Percentiles rank a stretch among this genome's conserved stretches.
Conservation (phyloP, 2,888 invertebrate genomes). For the Helicoverpa assulta region DNA sequence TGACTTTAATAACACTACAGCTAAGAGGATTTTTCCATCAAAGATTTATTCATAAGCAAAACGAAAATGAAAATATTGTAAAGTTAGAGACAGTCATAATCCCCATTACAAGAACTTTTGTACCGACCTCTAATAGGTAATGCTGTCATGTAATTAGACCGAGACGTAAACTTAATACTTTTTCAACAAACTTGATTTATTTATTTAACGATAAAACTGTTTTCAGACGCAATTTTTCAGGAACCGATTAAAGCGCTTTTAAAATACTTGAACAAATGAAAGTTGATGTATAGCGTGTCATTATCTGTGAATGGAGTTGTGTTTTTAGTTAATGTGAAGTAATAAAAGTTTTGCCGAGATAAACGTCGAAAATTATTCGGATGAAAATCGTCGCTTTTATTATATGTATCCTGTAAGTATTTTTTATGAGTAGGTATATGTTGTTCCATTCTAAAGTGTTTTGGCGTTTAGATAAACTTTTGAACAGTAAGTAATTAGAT, state of each 20-base stretch:
- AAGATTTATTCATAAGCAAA: background rate
- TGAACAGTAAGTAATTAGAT: background rate
- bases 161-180: constrained; percentile 14
- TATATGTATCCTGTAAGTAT: too few relatives aligned
- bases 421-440: background rate
- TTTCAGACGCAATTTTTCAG: constrained; percentile 23
- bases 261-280: constrained; percentile 18
- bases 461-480: constrained; percentile 9
- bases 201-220: constrained; percentile 42
- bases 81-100: constrained; percentile 6
- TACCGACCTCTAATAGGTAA: constrained; percentile 4
- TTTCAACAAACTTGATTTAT: constrained; percentile 39
- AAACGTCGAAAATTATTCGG: background rate
- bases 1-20: too few relatives aligned
- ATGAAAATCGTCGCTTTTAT: background rate
- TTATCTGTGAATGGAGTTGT: constrained; percentile 27
- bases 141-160: constrained; percentile 17
- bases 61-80: constrained; percentile 15
- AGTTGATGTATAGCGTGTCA: constrained; percentile 18
- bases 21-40: too few relatives aligned
- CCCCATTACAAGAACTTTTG: constrained; percentile 10
- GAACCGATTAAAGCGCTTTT: constrained; percentile 24
- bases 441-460: too few relatives aligned
- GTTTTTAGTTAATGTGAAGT: constrained; percentile 1
- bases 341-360: background rate